These are phyloP conservation scores for Acyrthosiphon pisum DNA, from an alignment of 1,140 invertebrate species.

Conservation along the genomic window DNA sequence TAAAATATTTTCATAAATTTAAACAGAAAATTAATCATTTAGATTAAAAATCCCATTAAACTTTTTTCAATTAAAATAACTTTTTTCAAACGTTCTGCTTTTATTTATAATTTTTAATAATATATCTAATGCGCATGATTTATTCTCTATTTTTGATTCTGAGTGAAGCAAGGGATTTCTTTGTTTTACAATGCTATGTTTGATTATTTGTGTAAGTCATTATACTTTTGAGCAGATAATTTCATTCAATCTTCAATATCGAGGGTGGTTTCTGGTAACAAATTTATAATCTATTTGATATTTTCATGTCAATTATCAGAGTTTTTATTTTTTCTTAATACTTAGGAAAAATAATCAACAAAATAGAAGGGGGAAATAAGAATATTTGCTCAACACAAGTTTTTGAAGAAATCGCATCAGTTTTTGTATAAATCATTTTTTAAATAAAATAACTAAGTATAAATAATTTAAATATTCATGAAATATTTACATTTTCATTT, in stretches of 20 bases:
- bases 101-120: conserved; percentile 2
- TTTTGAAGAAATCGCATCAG: too few species aligned
- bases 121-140: neutral
- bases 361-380: too few species aligned
- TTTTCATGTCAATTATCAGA: too few species aligned
- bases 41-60: conserved; percentile 20
- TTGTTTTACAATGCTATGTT: neutral
- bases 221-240: neutral
- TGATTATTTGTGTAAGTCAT: neutral
- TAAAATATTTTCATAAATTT: neutral
- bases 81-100: neutral
- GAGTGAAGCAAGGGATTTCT: neutral
- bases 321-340: too few species aligned
- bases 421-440: too few species aligned
- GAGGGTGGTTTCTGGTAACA: too few species aligned
- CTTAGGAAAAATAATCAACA: too few species aligned
- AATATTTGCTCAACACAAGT: too few species aligned
- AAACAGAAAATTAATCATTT: neutral
- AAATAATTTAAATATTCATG: too few species aligned
- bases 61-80: conserved; percentile 12
- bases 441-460: too few species aligned
- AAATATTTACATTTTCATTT: too few species aligned
- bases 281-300: too few species aligned
- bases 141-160: neutral
- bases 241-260: neutral